phyloP scores from a whole-genome alignment of 2,113 vertebrate genomes.

The Turnix velox region DNA sequence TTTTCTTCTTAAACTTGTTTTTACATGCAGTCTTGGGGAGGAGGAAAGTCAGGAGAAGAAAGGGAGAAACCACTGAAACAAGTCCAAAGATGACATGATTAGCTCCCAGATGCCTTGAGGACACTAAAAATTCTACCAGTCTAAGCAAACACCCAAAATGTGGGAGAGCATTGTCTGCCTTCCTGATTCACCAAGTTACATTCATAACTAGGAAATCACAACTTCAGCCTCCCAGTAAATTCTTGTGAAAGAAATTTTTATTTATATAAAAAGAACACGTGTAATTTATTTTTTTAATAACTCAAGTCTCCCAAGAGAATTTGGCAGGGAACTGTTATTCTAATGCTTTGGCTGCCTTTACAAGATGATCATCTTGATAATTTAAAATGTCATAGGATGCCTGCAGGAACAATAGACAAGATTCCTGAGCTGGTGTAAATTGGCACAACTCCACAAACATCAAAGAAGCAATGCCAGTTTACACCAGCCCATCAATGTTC shows the following conservation, averaged over 20 bases:
- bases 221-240: background rate
- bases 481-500: conserved; percentile 22
- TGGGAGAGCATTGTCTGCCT: background rate
- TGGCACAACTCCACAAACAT: background rate
- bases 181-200: background rate
- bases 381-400: conserved; percentile 4
- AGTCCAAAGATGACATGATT: background rate
- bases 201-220: background rate
- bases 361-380: conserved; percentile 33
- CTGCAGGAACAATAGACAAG: conserved; percentile 13
- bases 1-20: background rate
- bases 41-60: background rate
- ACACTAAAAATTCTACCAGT: background rate
- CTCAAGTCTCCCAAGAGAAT: background rate
- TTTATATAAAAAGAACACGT: background rate
- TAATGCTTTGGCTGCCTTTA: conserved; percentile 1
- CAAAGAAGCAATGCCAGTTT: conserved; percentile 31
- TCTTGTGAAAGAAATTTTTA: conserved; percentile 8
- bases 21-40: background rate
- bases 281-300: conserved; percentile 14
- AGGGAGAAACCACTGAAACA: background rate
- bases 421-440: conserved; percentile 37
- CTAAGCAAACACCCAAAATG: background rate
- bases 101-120: background rate
- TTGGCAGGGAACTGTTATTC: conserved; percentile 6